Evolutionary conservation across 2,797 vertebrate species (phyloP).

Genomic region (Hydrocynus forskahlii): DNA sequence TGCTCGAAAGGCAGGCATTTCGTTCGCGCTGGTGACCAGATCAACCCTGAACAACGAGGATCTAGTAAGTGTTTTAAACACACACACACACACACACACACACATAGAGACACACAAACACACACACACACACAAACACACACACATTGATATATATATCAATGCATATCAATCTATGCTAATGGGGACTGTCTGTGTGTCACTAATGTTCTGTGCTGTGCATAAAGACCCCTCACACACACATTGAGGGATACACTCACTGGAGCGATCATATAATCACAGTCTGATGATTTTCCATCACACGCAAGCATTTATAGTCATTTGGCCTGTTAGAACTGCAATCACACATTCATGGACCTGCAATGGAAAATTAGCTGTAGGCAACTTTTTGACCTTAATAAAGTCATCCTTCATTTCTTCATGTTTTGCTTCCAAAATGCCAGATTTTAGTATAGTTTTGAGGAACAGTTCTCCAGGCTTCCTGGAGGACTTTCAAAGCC

Average conservation of each 20-base stretch:
- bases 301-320: background rate
- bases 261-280: background rate
- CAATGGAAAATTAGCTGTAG: background rate
- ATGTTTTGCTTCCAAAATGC: too few relatives aligned
- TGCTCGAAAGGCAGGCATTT: conserved; percentile 97
- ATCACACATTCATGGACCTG: too few relatives aligned
- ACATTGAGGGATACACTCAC: background rate
- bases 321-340: background rate
- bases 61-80: conserved; percentile 83
- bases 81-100: conserved; percentile 3
- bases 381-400: background rate
- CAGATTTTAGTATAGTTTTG: too few relatives aligned
- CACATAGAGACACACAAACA: too few relatives aligned
- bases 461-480: too few relatives aligned
- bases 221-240: conserved; percentile 32
- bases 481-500: too few relatives aligned
- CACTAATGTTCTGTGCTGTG: conserved; percentile 51
- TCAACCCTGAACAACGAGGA: conserved; percentile 94
- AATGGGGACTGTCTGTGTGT: conserved; percentile 34
- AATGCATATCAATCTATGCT: conserved; percentile 35
- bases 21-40: conserved; percentile 92
- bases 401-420: too few relatives aligned
- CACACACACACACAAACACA: too few relatives aligned
- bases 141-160: background rate
- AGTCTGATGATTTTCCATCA: background rate